A percentile compares a stretch with the other conserved stretches of the same genome.
These are phyloP conservation scores for Anas acuta DNA, from an alignment of 2,797 vertebrate species.

Conservation along the genomic window DNA sequence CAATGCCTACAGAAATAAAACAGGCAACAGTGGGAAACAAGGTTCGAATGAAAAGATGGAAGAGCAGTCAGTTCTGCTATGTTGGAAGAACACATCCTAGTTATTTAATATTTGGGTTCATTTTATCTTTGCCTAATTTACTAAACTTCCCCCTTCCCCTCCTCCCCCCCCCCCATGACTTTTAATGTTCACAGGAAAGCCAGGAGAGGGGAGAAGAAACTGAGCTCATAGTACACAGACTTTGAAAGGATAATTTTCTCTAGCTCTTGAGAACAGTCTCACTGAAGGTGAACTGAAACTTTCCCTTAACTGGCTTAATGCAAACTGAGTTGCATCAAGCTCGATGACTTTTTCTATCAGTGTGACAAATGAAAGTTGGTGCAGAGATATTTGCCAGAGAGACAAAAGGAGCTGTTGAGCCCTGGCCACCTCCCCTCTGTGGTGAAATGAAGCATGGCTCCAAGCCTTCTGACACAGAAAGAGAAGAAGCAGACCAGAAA, in stretches of 20 bases:
- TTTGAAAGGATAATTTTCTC: neutral
- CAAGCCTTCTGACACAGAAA: neutral
- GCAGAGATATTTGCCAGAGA: conserved; percentile 21
- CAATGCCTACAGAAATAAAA: neutral
- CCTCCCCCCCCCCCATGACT: neutral
- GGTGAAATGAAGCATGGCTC: neutral
- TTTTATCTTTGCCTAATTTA: neutral
- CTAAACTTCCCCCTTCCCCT: neutral
- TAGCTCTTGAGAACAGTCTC: neutral
- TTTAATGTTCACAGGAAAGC: neutral
- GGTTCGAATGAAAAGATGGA: neutral
- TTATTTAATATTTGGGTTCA: neutral
- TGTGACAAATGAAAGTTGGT: conserved; percentile 30
- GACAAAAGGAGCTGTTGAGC: conserved; percentile 17
- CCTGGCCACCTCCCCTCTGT: neutral
- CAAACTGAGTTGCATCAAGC: neutral
- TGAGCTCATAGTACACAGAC: neutral
- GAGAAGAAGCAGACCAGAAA: neutral
- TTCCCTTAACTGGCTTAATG: neutral
- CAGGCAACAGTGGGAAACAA: neutral
- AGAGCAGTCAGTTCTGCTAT: neutral
- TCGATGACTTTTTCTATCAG: neutral
- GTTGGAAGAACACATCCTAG: neutral
- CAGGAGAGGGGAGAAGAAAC: neutral
- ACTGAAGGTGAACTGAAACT: conserved; percentile 29